These are phyloP conservation scores for Diadema setosum DNA, from an alignment of 35 echinoderm and acorn worm genomes.

Conservation along the genomic window DNA sequence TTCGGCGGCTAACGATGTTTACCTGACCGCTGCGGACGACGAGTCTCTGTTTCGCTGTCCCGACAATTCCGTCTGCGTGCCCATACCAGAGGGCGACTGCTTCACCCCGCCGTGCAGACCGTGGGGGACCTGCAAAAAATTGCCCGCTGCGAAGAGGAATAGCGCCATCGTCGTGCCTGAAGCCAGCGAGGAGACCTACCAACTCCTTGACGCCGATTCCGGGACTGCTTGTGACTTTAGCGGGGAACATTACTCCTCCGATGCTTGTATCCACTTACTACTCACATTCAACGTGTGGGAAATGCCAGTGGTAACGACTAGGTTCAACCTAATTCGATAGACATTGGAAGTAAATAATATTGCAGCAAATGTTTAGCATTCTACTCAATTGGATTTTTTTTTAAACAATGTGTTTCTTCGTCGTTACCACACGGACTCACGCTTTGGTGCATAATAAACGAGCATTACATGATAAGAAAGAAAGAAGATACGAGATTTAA, in stretches of 20 bases:
- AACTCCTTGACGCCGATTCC: not conserved
- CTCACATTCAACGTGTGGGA: not conserved
- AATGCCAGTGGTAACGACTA: not conserved
- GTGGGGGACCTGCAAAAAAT: constrained; percentile 64
- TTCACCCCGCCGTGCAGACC: constrained; percentile 83
- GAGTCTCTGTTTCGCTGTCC: constrained; percentile 11
- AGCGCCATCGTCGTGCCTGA: not conserved
- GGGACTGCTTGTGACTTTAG: not conserved
- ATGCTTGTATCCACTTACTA: not conserved
- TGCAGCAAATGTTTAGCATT: too few relatives aligned
- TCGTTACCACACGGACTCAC: too few relatives aligned
- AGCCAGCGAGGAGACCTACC: not conserved
- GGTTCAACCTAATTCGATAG: too few relatives aligned
- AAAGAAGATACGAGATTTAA: too few relatives aligned
- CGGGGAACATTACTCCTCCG: not conserved
- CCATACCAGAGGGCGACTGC: constrained; percentile 49
- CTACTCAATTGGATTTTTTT: too few relatives aligned
- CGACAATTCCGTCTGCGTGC: constrained; percentile 15
- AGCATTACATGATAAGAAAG: too few relatives aligned
- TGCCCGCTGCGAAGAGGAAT: not conserved
- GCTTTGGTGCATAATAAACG: too few relatives aligned
- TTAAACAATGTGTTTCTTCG: too few relatives aligned
- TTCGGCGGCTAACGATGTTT: not conserved
- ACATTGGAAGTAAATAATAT: too few relatives aligned
- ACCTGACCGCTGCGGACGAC: not conserved